Evolutionary conservation across 2,113 vertebrate genomes (phyloP), one percentile per base, ranked within the genome.

Genomic region (Corvus moneduloides): DNA sequence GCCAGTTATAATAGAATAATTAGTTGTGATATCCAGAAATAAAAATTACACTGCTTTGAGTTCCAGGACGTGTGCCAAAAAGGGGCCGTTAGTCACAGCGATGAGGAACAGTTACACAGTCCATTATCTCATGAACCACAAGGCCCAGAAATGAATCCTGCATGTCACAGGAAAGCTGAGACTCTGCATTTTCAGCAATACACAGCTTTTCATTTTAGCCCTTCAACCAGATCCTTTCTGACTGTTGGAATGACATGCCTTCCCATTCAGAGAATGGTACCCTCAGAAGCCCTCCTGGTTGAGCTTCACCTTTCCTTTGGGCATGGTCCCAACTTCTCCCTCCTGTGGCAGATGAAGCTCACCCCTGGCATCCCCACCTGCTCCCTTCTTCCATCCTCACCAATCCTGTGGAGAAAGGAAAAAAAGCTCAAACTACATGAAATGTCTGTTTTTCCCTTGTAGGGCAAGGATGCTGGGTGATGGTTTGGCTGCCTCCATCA

Each of bases 1-100:
- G 89, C 89, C 84, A 77, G 90, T 84, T 97, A 92, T 97, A 97
- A 97, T 93, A 80, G 93, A 92, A 90, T 97, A 97, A 97, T 97
- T 97, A 97, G 97, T 91, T 96, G 94, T 76, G 93, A 95, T 96
- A 96, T 52, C n/a, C 82, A 83, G 92, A 96, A 96, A 87, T 96
- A 92, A 96, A 95, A 95, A 96, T 97, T 90, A 63, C 88, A 39
- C 63, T 87, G 63, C 88, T 89, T 66, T 59, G 76, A 79, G 76
- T 89, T 94, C 89, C 55, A 94, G 93, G 90, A 90, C 0, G 2
- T 5, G 35, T 67, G 95, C 96, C 96, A 97, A 94, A 86, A 88
- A 87, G 74, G 61, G 84, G 77, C 84, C 0, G 39, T 87, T 96
- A 89, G 84, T 93, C 90, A 94, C 52, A 92, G 88, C 62, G 24